Percentiles rank a stretch among this genome's conserved stretches.
Evolutionary conservation across 2,888 invertebrate genomes (phyloP).

Genomic region (Himalopsyche kuldschensis): DNA sequence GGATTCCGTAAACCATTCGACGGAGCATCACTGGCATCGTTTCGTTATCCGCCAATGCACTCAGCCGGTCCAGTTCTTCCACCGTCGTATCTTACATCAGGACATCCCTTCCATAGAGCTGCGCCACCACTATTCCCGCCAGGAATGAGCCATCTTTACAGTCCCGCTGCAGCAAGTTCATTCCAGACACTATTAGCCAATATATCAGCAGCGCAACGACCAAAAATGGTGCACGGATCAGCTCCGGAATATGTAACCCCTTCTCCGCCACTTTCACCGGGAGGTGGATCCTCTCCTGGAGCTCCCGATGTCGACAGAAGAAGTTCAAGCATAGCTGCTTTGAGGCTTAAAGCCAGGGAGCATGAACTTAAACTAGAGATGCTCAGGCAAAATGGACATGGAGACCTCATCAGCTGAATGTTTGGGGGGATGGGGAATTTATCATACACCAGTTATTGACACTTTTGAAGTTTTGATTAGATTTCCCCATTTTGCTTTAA

Average conservation of each 20-base stretch:
- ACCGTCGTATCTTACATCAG: slow-evolving; percentile 59
- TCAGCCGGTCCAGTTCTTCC: slow-evolving; percentile 57
- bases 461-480: not conserved
- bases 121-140: slow-evolving; percentile 67
- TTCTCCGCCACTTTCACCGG: slow-evolving; percentile 61
- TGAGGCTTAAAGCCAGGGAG: slow-evolving; percentile 85
- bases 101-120: slow-evolving; percentile 60
- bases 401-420: slow-evolving; percentile 78
- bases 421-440: not conserved
- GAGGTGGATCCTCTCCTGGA: slow-evolving; percentile 59
- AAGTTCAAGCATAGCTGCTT: slow-evolving; percentile 84
- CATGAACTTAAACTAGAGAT: slow-evolving; percentile 85
- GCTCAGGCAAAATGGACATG: slow-evolving; percentile 73
- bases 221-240: slow-evolving; percentile 48
- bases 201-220: slow-evolving; percentile 66
- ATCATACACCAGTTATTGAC: not conserved
- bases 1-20: slow-evolving; percentile 76
- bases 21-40: slow-evolving; percentile 66
- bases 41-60: slow-evolving; percentile 67
- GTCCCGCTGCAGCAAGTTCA: slow-evolving; percentile 61
- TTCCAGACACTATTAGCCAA: slow-evolving; percentile 86
- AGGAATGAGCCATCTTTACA: slow-evolving; percentile 61
- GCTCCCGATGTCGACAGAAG: slow-evolving; percentile 78
- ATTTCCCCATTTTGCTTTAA: not conserved
- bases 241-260: slow-evolving; percentile 44